Conservation (phyloP, 30 jellyfish, hydroid and myxozoan species). For the Hydra vulgaris region DNA sequence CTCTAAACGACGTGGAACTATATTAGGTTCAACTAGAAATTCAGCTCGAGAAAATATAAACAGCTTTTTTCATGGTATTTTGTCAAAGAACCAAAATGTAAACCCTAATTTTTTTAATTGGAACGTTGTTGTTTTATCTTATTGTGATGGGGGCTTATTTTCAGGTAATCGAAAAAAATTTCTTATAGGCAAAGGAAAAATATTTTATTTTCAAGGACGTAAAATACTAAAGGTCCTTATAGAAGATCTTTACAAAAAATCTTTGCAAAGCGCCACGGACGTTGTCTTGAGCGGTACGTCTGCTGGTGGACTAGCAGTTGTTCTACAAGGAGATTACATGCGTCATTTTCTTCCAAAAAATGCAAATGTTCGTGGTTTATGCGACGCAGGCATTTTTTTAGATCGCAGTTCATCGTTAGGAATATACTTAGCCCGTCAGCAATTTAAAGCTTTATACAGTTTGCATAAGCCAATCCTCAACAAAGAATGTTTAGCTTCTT, state of each 20-base stretch:
- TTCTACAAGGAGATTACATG: conserved; percentile 78
- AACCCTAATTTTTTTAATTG: conserved; percentile 57
- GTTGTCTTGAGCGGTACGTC: conserved; percentile 88
- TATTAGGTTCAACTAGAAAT: conserved; percentile 67
- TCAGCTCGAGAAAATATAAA: conserved; percentile 68
- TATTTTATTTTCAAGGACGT: conserved; percentile 67
- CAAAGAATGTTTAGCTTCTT: conserved; percentile 28
- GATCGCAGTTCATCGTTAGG: conserved; percentile 46
- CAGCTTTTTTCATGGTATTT: conserved; percentile 67
- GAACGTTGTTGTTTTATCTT: conserved; percentile 73
- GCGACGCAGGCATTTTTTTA: conserved; percentile 81
- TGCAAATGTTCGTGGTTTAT: conserved; percentile 63
- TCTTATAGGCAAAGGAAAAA: conserved; percentile 39
- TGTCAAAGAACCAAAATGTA: conserved; percentile 40
- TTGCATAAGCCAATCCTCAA: conserved; percentile 52
- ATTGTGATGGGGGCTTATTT: conserved; percentile 91
- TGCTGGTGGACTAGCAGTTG: conserved; percentile 89
- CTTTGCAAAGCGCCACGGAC: conserved; percentile 44
- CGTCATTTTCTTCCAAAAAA: conserved; percentile 45
- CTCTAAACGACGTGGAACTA: conserved; percentile 52
- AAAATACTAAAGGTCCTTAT: conserved; percentile 48
- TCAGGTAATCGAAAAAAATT: conserved; percentile 75
- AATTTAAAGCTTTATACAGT: conserved; percentile 52
- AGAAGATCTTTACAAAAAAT: conserved; percentile 35
- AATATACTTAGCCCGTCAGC: conserved; percentile 36